Conservation (phyloP, 2,888 invertebrate species). For the Colletes collaris region DNA sequence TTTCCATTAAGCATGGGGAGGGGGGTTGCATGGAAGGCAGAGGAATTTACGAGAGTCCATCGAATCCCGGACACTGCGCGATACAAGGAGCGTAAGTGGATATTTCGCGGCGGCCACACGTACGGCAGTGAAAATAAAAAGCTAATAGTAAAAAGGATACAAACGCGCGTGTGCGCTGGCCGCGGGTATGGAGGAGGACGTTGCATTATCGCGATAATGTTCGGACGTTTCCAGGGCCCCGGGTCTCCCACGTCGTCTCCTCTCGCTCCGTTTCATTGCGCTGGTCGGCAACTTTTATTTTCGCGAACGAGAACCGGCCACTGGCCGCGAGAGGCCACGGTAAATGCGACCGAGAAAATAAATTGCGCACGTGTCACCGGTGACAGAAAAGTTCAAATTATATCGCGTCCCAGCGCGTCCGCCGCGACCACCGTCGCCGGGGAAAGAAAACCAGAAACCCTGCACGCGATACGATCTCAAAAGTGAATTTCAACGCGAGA, state of each 20-base stretch:
- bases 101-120: constrained; percentile 48
- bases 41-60: constrained; percentile 36
- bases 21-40: background rate
- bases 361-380: constrained; percentile 44
- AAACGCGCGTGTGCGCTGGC: background rate
- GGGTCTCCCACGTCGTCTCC: constrained; percentile 14
- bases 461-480: background rate
- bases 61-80: constrained; percentile 14
- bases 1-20: constrained; percentile 24
- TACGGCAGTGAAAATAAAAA: constrained; percentile 69
- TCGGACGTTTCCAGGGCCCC: constrained; percentile 58
- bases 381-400: constrained; percentile 48
- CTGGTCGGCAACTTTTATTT: constrained; percentile 62
- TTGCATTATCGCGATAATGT: constrained; percentile 72
- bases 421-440: constrained; percentile 20
- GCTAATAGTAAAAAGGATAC: constrained; percentile 72
- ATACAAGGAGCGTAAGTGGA: constrained; percentile 39
- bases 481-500: constrained; percentile 19
- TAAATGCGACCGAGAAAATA: constrained; percentile 30
- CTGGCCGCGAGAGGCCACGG: constrained; percentile 4
- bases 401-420: constrained; percentile 13
- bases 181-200: constrained; percentile 43
- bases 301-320: constrained; percentile 19
- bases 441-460: constrained; percentile 19
- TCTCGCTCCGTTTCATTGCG: constrained; percentile 68